Evolutionary conservation across 30 jellyfish, hydroid and myxozoan genomes (phyloP), one percentile per base, ranked within the genome.

Genomic region (Clytia hemisphaerica): DNA sequence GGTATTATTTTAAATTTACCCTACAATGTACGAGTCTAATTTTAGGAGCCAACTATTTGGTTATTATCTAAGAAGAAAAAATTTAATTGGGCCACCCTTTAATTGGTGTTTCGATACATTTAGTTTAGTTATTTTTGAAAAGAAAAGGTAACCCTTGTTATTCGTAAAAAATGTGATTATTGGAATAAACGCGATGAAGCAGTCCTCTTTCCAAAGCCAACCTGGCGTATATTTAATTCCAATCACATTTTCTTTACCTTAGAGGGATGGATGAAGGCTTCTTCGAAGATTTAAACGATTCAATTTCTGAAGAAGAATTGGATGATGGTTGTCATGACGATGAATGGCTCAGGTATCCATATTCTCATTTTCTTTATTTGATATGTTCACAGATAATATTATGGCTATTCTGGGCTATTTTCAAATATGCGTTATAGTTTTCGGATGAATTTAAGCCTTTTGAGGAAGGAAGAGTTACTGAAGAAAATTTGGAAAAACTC

Each of bases 251-350:
- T 16, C 22, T 9, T 33, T 37, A 7, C 44, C 21, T 14, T 65
- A 65, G 62, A 65, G 37, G 38, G 4, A 30, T 35, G 18, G 78
- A 65, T 65, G 78, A 65, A 37, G 78, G 78, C 4, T 57, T 57
- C 19, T 65, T 65, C 44, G 78, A 65, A 65, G 78, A 65, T 25
- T 29, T 37, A 24, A 35, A 65, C 3, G 67, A 19, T 2, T 65
- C 24, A 7, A 67, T 37, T 37, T 24, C 36, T 1, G 67, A 65
- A 6, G 38, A 14, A 0, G 78, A 33, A 22, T 25, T 7, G 19
- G 78, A 65, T 37, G 78, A 65, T 16, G 63, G n/a, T 21, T 21
- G 61, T 9, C 6, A 19, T 48, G 9, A 32, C 21, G 31, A 48
- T 9, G 27, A 19, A 29, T 2, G 61, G 31, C 26, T 4, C 6